Evolutionary conservation across 2,797 vertebrate genomes (phyloP).

Genomic region (Lutjanus campechanus): DNA sequence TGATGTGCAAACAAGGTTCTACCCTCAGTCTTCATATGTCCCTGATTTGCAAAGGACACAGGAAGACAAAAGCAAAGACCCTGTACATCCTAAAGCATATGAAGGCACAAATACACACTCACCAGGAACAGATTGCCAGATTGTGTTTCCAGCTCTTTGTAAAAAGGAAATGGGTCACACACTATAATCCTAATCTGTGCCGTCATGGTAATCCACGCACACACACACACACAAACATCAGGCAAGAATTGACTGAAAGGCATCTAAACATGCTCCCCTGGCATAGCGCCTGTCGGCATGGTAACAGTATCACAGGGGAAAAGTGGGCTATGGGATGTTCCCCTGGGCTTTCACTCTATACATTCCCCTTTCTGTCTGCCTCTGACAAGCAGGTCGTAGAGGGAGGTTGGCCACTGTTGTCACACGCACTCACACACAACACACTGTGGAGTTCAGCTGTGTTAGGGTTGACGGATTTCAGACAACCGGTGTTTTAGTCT

Average conservation of each 20-base stretch:
- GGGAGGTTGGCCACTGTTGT: conserved; percentile 17
- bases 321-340: conserved; percentile 27
- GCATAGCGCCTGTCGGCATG: conserved; percentile 42
- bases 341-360: conserved; percentile 31
- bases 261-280: conserved; percentile 32
- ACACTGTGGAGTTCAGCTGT: neutral
- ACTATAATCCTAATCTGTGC: conserved; percentile 78
- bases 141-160: conserved; percentile 59
- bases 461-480: conserved; percentile 51
- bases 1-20: neutral
- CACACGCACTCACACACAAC: conserved; percentile 30
- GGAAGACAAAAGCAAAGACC: conserved; percentile 18
- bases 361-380: conserved; percentile 21
- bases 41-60: neutral
- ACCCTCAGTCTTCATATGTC: neutral
- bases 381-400: conserved; percentile 33
- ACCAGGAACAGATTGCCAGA: conserved; percentile 51
- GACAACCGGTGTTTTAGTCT: conserved; percentile 40
- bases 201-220: conserved; percentile 67
- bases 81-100: neutral
- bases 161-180: conserved; percentile 76
- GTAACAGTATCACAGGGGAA: conserved; percentile 36
- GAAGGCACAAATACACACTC: neutral
- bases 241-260: conserved; percentile 40
- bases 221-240: conserved; percentile 42